phyloP scores from a whole-genome alignment of 2,797 vertebrate species.

The Danio tinwini region DNA sequence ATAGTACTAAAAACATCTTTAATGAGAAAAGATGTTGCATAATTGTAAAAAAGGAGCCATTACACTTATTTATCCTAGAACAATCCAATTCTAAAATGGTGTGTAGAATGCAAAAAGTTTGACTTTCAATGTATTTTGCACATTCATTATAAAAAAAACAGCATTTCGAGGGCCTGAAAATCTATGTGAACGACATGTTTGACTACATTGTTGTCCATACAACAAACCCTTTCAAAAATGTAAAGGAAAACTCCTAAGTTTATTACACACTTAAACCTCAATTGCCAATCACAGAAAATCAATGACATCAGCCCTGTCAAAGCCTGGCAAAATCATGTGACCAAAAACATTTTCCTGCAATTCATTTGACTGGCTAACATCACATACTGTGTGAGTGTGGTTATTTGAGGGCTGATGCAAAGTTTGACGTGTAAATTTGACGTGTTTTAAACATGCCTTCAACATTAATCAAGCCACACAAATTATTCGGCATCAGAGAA shows the following conservation, averaged over 20 bases:
- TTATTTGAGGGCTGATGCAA: neutral
- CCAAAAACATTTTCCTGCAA: neutral
- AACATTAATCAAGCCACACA: constrained; percentile 48
- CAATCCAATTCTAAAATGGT: too few species aligned
- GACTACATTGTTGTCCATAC: too few species aligned
- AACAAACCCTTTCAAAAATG: too few species aligned
- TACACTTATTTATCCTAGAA: neutral
- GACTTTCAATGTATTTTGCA: too few species aligned
- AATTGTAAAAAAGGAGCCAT: neutral
- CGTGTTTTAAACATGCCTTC: constrained; percentile 38
- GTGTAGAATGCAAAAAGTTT: too few species aligned
- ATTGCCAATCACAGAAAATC: constrained; percentile 8
- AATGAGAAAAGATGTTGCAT: rapidly evolving
- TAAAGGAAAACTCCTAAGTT: too few species aligned
- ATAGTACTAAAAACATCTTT: neutral
- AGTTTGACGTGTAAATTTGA: constrained; percentile 36
- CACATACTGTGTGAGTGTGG: neutral
- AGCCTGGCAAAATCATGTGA: neutral
- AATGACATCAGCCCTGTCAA: constrained; percentile 3
- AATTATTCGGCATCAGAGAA: constrained; percentile 31
- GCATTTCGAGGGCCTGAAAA: too few species aligned
- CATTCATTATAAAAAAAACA: too few species aligned
- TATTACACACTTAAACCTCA: neutral
- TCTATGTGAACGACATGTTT: too few species aligned
- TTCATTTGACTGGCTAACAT: neutral